These are phyloP conservation scores for Falco columbarius DNA, from an alignment of 2,797 vertebrate species.

Conservation along the genomic window DNA sequence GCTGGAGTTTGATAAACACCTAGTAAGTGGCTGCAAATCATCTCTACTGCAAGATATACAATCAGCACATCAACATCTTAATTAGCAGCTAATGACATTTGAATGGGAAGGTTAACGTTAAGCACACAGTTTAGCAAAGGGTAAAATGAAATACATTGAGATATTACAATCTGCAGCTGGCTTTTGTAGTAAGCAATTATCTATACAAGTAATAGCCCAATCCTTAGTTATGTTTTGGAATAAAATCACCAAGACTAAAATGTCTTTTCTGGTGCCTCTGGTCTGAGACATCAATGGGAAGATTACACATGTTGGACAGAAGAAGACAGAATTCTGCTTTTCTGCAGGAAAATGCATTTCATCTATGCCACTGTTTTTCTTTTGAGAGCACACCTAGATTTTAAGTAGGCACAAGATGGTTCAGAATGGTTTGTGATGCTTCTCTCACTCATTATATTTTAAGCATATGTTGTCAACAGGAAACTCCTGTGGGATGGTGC, in stretches of 20 bases:
- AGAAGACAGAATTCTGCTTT: neutral
- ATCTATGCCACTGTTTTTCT: neutral
- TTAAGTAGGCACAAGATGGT: neutral
- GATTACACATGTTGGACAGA: neutral
- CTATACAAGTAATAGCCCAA: neutral
- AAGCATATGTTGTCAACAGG: neutral
- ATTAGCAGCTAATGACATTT: conserved; percentile 79
- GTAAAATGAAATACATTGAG: conserved; percentile 36
- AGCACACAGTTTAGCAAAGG: conserved; percentile 37
- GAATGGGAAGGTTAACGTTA: conserved; percentile 74
- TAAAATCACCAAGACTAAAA: neutral
- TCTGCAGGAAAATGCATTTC: neutral
- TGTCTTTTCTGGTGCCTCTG: neutral
- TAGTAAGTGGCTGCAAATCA: conserved; percentile 74
- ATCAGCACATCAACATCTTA: conserved; percentile 79
- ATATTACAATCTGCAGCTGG: neutral
- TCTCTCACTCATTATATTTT: neutral
- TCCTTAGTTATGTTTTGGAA: neutral
- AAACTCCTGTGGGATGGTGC: neutral
- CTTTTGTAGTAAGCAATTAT: neutral
- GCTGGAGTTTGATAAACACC: conserved; percentile 74
- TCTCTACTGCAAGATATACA: conserved; percentile 70
- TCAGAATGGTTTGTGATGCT: neutral
- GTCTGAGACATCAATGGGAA: neutral
- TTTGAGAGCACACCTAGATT: neutral